Conservation (phyloP, 1,140 invertebrate species). For the Nasonia vitripennis region DNA sequence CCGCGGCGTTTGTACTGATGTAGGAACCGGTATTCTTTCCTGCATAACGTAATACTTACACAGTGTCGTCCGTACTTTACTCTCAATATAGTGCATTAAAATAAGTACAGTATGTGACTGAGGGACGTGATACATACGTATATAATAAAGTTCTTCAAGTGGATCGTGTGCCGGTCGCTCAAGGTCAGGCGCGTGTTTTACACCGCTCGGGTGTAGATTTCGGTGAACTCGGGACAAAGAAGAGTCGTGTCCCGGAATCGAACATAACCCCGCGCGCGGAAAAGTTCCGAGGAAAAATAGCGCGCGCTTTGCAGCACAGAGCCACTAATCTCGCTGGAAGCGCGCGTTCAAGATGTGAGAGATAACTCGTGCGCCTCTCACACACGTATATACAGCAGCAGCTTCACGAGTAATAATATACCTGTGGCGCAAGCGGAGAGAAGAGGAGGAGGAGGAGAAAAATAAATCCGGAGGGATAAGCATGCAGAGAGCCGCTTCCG, state of each 20-base stretch:
- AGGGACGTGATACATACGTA: too few relatives aligned
- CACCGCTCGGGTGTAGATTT: neutral
- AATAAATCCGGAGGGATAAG: neutral
- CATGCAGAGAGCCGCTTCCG: constrained; percentile 9
- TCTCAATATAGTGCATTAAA: too few relatives aligned
- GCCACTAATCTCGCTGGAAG: neutral
- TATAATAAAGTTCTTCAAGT: neutral
- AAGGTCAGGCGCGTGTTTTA: neutral
- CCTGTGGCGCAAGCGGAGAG: neutral
- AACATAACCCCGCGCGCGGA: too few relatives aligned
- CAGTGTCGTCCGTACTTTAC: neutral
- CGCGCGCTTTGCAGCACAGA: too few relatives aligned
- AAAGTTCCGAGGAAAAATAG: too few relatives aligned
- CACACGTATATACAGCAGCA: neutral
- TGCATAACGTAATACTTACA: neutral
- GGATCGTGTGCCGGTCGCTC: neutral
- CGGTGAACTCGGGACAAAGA: neutral
- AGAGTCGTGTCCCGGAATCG: neutral
- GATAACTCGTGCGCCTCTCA: neutral
- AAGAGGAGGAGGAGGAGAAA: neutral
- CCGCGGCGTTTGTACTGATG: too few relatives aligned
- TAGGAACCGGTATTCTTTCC: neutral
- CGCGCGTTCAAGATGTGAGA: neutral
- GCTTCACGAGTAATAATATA: neutral
- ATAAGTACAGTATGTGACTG: neutral